Evolutionary conservation across 2,113 vertebrate species (phyloP), one percentile per base, ranked within the genome.

Genomic region (Archilochus colubris): DNA sequence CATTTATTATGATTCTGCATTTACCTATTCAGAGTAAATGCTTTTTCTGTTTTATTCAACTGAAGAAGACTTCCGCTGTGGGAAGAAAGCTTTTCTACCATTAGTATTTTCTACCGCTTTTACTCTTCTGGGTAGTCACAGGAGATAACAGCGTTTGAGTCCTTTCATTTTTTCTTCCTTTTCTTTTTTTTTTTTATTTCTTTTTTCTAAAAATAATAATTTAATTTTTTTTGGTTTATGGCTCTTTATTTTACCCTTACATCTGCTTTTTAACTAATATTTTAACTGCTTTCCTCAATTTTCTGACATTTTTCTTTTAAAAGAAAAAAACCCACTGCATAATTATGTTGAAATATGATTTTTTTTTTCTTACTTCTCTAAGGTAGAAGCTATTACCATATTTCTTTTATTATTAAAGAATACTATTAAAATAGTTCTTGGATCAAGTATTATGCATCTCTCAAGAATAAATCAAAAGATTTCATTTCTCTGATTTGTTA

Each of bases 121-220:
- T 55, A 51, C 4, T 62, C 7, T 61, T 91, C 12, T 50, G 3
- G 6, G 57, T 74, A 83, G 10, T 19, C 24, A 22, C 4, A 36
- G 6, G 1, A 59, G 15, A 58, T 44, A 69, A 57, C 3, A 57
- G 1, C 19, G 4, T 30, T 82, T 57, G 7, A 40, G 10, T 62
- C 3, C 2, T 3, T 40, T 43, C 1, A 2, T 50, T 19, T 5
- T 36, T 33, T 33, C 33, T 33, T 33, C 7, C 33, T 33, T 30
- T 46, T 14, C 1, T 23, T 24, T 73, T 16, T 33, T 68, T 64
- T 66, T 40, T 11, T 40, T 40, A 10, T 40, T 40, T 40, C 38
- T 51, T 40, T 9, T 10, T n/a, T 6, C 6, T 46, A 22, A 78
- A 68, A 46, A 46, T 40, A 51, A 57, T 50, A 38, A 44, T 66